Base-by-base conservation (phyloP, 92 coral and sea anemone genomes). In the Epizoanthus ramosus region DNA sequence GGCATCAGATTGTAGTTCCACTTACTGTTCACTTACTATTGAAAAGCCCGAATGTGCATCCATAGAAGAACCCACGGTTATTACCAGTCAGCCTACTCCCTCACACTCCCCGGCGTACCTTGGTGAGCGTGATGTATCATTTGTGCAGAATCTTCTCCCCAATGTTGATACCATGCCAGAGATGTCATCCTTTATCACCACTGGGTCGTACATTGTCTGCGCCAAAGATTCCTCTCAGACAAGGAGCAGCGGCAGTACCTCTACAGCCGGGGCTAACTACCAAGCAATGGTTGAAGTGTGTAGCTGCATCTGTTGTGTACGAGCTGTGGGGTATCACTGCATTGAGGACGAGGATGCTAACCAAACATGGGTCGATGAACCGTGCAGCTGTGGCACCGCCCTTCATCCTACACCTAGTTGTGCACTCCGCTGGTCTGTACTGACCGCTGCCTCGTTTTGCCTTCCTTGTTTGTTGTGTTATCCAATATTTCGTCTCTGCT, bases 301-400 rank as follows among this genome's bases (percentile, higher is more conserved):
- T 14, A 74, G 50, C 52, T 74, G 80, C n/a, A 74, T 74, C 53
- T 74, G 17, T 4, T 74, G 80, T 54, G 80, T 74, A 13, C 45
- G 66, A 16, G 80, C 65, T 3, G 59, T 56, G 56, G 31, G 52
- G 31, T 74, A 74, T 56, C 80, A 74, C 47, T 74, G 80, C 41
- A 17, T 17, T 54, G 65, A 19, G 6, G 25, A 74, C 2, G 80
- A 74, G 60, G 65, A 56, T 1, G 15, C 21, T 0, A 22, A 17
- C 10, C 50, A 74, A 53, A 56, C 47, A 4, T 74, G 80, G 80
- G 60, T 74, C 8, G 65, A 74, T 16, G 5, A 56, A 53, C 65
- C 80, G 6, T 74, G 80, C 41, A 13, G 19, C 2, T 74, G 66
- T 74, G 13, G 63, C 6, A 14, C 66, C 28, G 64, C 47, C 28